Evolutionary conservation across 2,113 vertebrate genomes (phyloP).

Genomic region (Nycticebus coucang): DNA sequence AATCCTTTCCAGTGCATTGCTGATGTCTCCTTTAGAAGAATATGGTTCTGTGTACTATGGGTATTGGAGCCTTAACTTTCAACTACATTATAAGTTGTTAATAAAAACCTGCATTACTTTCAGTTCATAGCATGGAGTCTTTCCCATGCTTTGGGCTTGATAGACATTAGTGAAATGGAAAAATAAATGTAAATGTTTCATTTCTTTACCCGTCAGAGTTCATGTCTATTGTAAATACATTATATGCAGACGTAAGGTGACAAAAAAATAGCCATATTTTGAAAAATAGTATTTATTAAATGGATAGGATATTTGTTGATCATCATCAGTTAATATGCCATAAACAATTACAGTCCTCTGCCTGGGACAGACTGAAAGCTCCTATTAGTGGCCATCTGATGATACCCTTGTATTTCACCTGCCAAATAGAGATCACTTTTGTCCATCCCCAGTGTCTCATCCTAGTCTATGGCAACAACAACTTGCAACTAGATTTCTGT

Average conservation of each 20-base stretch:
- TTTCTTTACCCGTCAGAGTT: not conserved
- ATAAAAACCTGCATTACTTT: not conserved
- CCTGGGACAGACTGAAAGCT: not conserved
- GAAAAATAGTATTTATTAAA: not conserved
- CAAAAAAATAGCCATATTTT: not conserved
- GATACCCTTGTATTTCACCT: not conserved
- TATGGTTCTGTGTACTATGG: not conserved
- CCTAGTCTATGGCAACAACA: too few relatives aligned
- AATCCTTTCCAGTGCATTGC: not conserved
- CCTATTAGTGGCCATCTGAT: not conserved
- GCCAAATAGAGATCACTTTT: not conserved
- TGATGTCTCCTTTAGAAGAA: not conserved
- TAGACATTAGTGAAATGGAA: not conserved
- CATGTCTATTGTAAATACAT: not conserved
- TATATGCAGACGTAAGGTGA: not conserved
- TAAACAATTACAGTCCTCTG: conserved; percentile 11
- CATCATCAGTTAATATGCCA: not conserved
- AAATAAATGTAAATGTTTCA: not conserved
- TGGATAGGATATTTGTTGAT: not conserved
- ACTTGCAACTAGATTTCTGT: not conserved
- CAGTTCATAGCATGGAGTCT: not conserved
- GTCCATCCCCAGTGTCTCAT: not conserved
- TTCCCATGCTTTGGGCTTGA: not conserved
- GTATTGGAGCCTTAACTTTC: not conserved
- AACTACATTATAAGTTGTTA: not conserved